These are phyloP conservation scores for Patella vulgata DNA, from an alignment of 1,140 invertebrate genomes.

Conservation along the genomic window DNA sequence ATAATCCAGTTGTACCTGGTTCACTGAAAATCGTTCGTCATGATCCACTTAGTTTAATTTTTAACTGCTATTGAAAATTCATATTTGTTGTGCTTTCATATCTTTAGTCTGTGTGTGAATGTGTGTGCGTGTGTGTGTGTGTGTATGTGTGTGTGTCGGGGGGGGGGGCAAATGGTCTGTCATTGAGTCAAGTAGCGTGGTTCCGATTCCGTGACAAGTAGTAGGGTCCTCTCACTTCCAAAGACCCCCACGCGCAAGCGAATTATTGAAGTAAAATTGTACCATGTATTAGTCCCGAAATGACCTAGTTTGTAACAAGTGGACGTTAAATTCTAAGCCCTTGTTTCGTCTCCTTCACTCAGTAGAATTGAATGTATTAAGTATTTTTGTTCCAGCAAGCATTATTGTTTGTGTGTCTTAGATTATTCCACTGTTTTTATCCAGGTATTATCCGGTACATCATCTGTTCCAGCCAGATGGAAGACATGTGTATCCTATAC, in stretches of 20 bases:
- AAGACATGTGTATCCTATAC: conserved; percentile 22
- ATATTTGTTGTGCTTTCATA: neutral
- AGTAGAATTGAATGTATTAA: neutral
- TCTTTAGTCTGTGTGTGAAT: conserved; percentile 7
- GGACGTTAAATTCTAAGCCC: too few relatives aligned
- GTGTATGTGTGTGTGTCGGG: neutral
- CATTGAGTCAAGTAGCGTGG: too few relatives aligned
- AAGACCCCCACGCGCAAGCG: too few relatives aligned
- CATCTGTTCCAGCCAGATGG: conserved; percentile 20
- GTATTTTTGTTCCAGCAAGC: neutral
- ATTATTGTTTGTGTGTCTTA: neutral
- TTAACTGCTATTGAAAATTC: too few relatives aligned
- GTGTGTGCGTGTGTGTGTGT: neutral
- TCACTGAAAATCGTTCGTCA: too few relatives aligned
- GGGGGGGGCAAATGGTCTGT: neutral
- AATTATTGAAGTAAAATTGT: too few relatives aligned
- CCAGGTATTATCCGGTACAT: conserved; percentile 22
- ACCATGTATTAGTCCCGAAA: too few relatives aligned
- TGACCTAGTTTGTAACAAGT: too few relatives aligned
- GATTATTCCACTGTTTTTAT: neutral
- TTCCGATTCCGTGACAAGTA: neutral
- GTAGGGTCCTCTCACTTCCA: conserved; percentile 2
- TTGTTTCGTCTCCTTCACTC: neutral
- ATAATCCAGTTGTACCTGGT: too few relatives aligned
- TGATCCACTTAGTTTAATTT: too few relatives aligned